These are phyloP conservation scores for Triplophysa siluroides DNA, from an alignment of 2,113 vertebrate genomes.

Conservation along the genomic window DNA sequence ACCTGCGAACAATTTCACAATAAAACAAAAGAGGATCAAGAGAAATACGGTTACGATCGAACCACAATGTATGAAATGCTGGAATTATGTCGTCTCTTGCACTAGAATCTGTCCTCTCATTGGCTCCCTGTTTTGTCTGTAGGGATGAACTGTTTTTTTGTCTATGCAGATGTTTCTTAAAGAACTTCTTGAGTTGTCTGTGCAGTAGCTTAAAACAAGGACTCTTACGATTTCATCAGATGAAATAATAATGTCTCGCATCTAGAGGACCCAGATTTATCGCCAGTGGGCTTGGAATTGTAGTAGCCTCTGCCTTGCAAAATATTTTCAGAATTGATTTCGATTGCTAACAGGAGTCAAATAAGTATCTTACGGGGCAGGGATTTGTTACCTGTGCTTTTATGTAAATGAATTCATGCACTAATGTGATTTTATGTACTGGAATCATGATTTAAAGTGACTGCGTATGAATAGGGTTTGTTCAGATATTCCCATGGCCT, in stretches of 20 bases:
- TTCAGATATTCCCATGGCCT: constrained; percentile 3
- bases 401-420: constrained; percentile 69
- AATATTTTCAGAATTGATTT: background rate
- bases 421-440: constrained; percentile 73
- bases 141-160: constrained; percentile 61
- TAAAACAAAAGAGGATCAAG: too few relatives aligned
- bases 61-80: constrained; percentile 43
- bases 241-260: background rate
- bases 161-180: constrained; percentile 75
- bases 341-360: too few relatives aligned
- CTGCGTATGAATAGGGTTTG: background rate
- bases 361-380: background rate
- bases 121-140: constrained; percentile 69
- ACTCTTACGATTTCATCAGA: background rate
- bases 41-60: background rate
- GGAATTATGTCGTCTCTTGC: constrained; percentile 56
- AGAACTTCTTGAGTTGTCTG: background rate
- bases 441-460: constrained; percentile 51
- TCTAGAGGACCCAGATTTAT: background rate
- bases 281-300: background rate
- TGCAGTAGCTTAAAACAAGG: background rate
- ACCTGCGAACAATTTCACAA: background rate
- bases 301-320: background rate
- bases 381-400: constrained; percentile 18
- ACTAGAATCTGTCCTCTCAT: constrained; percentile 56